A percentile compares a stretch with the other conserved stretches of the same genome.
Evolutionary conservation across 30 jellyfish, hydroid and myxozoan genomes (phyloP).

Genomic region (Sanderia malayensis): DNA sequence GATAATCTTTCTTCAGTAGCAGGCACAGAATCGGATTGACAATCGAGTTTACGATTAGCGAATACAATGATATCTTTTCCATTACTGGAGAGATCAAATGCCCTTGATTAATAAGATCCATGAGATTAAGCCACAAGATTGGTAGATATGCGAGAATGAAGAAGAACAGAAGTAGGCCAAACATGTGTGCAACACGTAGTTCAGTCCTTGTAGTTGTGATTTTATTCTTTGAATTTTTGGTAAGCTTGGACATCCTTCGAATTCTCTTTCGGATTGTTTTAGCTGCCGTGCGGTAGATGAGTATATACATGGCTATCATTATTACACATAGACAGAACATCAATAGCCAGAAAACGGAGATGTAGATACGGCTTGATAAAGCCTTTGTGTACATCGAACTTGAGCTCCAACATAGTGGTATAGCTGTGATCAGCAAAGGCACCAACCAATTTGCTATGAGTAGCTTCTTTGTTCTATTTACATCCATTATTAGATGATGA

Average conservation of each 20-base stretch:
- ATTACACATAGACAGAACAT: constrained; percentile 54
- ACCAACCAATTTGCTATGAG: constrained; percentile 51
- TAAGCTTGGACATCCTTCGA: constrained; percentile 25
- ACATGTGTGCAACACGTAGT: constrained; percentile 77
- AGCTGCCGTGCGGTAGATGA: constrained; percentile 63
- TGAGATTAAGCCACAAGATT: constrained; percentile 62
- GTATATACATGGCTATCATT: constrained; percentile 63
- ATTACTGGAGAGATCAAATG: constrained; percentile 2
- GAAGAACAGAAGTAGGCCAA: constrained; percentile 80
- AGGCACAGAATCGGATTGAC: constrained; percentile 90
- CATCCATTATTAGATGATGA: constrained; percentile 69
- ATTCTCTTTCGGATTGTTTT: constrained; percentile 57
- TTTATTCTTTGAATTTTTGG: constrained; percentile 6
- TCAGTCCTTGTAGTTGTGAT: constrained; percentile 63
- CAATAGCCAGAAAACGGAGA: constrained; percentile 54
- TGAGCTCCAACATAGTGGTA: constrained; percentile 68
- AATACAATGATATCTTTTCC: constrained; percentile 28
- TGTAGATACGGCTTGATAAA: constrained; percentile 29
- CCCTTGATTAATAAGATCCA: constrained; percentile 39
- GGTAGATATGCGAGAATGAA: constrained; percentile 86
- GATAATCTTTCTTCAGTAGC: constrained; percentile 75
- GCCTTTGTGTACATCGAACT: constrained; percentile 5
- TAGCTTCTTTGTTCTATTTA: constrained; percentile 57
- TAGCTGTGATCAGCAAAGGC: constrained; percentile 56
- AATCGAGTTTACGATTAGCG: constrained; percentile 54